phyloP scores from a whole-genome alignment of 2,113 vertebrate genomes.

The Anarhynchus alexandrinus region DNA sequence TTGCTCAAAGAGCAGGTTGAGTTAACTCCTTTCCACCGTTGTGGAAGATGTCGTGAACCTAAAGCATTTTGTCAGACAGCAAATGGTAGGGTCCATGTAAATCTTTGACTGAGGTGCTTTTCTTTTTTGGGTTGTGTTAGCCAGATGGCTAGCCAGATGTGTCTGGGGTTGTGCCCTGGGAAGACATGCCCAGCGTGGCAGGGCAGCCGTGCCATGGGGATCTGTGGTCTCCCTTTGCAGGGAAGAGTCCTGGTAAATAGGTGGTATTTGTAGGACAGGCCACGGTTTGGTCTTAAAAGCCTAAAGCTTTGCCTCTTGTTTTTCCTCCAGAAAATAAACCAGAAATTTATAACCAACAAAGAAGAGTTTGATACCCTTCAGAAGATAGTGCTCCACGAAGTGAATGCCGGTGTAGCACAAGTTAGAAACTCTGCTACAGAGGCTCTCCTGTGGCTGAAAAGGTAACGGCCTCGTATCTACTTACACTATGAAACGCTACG shows the following conservation, averaged over 20 bases:
- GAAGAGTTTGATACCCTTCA: constrained; percentile 89
- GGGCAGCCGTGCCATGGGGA: fast-evolving
- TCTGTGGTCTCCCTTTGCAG: background rate
- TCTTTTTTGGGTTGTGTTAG: background rate
- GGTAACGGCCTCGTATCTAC: constrained; percentile 29
- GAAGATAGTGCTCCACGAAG: constrained; percentile 92
- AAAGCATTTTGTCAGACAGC: background rate
- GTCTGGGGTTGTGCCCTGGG: background rate
- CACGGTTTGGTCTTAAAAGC: background rate
- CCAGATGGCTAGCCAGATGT: background rate
- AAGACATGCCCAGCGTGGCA: fast-evolving
- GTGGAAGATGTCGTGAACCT: background rate
- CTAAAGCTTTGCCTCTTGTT: background rate
- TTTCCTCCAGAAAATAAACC: constrained; percentile 87
- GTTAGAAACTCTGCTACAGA: constrained; percentile 95
- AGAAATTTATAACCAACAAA: constrained; percentile 90
- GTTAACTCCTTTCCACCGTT: background rate
- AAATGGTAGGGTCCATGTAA: background rate
- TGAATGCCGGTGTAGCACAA: constrained; percentile 79
- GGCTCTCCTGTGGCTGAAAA: constrained; percentile 93
- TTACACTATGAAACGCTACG: background rate
- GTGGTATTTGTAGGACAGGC: background rate
- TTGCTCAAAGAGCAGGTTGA: background rate
- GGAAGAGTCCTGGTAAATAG: background rate
- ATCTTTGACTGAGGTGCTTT: background rate